Conservation (phyloP, 2,113 vertebrate species). For the Grammomys surdaster region DNA sequence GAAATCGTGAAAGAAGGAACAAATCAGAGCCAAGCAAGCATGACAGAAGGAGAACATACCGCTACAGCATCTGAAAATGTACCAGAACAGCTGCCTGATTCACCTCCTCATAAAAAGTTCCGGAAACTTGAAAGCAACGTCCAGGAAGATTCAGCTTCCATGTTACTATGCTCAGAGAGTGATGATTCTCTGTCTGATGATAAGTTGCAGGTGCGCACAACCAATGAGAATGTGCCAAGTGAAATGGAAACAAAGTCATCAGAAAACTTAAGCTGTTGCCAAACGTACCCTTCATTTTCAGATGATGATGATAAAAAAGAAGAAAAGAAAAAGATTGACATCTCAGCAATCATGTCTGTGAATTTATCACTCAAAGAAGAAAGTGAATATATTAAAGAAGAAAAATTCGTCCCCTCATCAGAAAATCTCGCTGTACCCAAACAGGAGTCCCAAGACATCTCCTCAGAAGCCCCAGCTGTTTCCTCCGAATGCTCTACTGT, state of each 20-base stretch:
- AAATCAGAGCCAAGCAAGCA: conserved; percentile 52
- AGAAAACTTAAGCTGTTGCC: neutral
- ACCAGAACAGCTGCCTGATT: conserved; percentile 18
- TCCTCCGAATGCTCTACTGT: conserved; percentile 7
- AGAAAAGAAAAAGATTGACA: conserved; percentile 63
- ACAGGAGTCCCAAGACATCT: conserved; percentile 12
- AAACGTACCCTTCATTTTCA: conserved; percentile 34
- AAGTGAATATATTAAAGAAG: conserved; percentile 61
- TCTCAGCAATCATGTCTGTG: neutral
- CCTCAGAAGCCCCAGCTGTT: neutral
- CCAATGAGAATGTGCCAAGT: neutral
- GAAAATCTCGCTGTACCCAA: conserved; percentile 37
- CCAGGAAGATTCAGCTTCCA: neutral
- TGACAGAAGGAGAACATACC: conserved; percentile 53
- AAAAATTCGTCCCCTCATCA: conserved; percentile 63
- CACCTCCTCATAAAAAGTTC: conserved; percentile 59
- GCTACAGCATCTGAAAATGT: conserved; percentile 18
- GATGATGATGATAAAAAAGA: conserved; percentile 75
- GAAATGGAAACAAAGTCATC: conserved; percentile 66
- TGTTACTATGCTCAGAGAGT: conserved; percentile 51
- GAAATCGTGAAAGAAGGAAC: conserved; percentile 66
- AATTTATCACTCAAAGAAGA: conserved; percentile 72
- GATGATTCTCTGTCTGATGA: conserved; percentile 51
- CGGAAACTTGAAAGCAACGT: conserved; percentile 10
- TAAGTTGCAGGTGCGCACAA: conserved; percentile 41